Base-by-base conservation (phyloP, 2,797 vertebrate species). In the Scleropages formosus region DNA sequence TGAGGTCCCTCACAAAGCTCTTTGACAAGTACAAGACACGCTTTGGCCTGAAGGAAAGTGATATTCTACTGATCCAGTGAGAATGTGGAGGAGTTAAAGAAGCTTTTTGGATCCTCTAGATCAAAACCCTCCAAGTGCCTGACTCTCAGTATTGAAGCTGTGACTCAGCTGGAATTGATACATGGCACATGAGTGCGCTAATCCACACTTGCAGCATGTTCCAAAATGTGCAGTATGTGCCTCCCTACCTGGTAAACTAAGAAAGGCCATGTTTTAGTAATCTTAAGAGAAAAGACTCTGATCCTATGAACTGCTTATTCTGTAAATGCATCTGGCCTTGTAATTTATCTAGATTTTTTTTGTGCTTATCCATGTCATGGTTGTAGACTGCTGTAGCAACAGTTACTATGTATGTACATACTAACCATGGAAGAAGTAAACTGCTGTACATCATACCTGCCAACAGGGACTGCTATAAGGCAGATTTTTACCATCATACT, bases 21-120 rank as follows among this genome's bases (percentile, higher is more conserved):
- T 99, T 99, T 44, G 90, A 99, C 84, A 95, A 94, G 77, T 93
- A 96, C 82, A 99, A 99, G 89, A 94, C 91, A 49, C 95, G 91
- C 68, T 96, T 94, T 18, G 97, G 96, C 58, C 87, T 96, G 78
- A 93, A 88, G 0, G 96, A 98, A 80, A 92, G 91, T 0, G 96
- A 98, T 58, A 44, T 88, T 73, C 89, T 98, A 81, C 83, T 92
- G 80, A 90, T 99, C 83, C 92, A 92, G 77, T 98, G 92, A 97
- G 77, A 72, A 60, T 70, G 4, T 20, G 0, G 16, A 20, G 0
- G 22, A 10, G 1, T 18, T n/a, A 31, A 20, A 49, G 60, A 68
- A 47, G 68, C 79, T 74, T 78, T 22, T 72, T 47, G 74, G 72
- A 70, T 70, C 75, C 73, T 71, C 75, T 72, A 69, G 63, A 77